Evolutionary conservation across 2,888 invertebrate genomes (phyloP).

Genomic region (Eutolmus rufibarbis): DNA sequence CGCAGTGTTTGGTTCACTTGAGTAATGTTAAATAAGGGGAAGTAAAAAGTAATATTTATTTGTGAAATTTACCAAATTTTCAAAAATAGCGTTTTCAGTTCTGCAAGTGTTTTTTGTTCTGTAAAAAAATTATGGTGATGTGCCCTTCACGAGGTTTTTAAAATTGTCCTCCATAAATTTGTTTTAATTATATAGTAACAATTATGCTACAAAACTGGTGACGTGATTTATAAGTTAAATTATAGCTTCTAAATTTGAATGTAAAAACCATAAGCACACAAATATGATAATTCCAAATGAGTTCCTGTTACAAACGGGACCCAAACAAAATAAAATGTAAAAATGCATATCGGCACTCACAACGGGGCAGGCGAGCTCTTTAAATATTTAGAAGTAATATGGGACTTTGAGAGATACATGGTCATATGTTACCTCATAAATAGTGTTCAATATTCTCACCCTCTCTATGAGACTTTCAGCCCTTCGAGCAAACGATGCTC

Average conservation of each 20-base stretch:
- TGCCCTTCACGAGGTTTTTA: too few relatives aligned
- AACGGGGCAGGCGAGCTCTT: background rate
- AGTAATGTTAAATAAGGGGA: too few relatives aligned
- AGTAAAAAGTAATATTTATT: too few relatives aligned
- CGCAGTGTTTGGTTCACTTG: too few relatives aligned
- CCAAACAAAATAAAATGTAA: background rate
- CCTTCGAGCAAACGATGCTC: constrained; percentile 61
- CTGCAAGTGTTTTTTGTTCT: too few relatives aligned
- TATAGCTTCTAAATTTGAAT: background rate
- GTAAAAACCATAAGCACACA: background rate
- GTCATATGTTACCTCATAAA: constrained; percentile 63
- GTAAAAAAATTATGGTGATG: too few relatives aligned
- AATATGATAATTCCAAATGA: background rate
- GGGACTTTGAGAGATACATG: constrained; percentile 55
- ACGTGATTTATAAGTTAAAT: too few relatives aligned
- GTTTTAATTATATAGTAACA: too few relatives aligned
- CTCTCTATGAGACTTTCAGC: constrained; percentile 63
- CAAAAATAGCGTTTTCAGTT: too few relatives aligned
- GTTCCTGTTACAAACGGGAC: background rate
- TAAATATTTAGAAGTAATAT: constrained; percentile 36
- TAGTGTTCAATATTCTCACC: constrained; percentile 63
- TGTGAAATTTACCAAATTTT: too few relatives aligned
- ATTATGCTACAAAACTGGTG: too few relatives aligned
- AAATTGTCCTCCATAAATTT: too few relatives aligned
- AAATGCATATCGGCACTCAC: background rate